Evolutionary conservation across 2,888 invertebrate genomes (phyloP), one percentile per base, ranked within the genome.

Genomic region (Epicampocera succincta): DNA sequence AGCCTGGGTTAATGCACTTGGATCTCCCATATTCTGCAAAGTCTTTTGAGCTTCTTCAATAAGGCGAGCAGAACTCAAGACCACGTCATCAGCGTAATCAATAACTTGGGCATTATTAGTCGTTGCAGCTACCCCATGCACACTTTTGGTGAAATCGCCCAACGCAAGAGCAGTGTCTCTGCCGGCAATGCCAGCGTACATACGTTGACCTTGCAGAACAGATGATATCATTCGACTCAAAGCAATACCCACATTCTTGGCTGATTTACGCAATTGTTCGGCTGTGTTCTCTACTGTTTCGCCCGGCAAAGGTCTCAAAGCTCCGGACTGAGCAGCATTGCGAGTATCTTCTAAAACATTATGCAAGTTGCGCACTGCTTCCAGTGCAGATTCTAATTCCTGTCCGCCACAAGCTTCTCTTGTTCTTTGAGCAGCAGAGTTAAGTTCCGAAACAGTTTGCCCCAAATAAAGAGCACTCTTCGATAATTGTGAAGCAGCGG

Each of bases 161-260:
- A 98, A 91, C 5, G 95, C 94, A 84, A 94, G 93, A 0, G 97
- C 96, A 0, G 96, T 96, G 86, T 96, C 96, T 29, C 95, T 92
- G 0, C 96, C 96, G 1, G 96, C 96, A 83, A 95, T 94, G 3
- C 95, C 95, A 0, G 96, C 96, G 86, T 96, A 96, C 85, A 93
- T 93, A 78, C 95, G 94, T 89, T 97, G 96, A 4, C 95, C 95
- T 90, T 95, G 95, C 12, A 96, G 93, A 17, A 96, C 96, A 0
- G 96, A 96, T 15, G 97, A 96, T 68, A 98, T 93, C 74, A 99
- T 92, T 88, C 97, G 96, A 4, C 98, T 96, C 86, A 98, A 94
- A 46, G 95, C 94, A 61, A 96, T 95, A 66, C 96, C 96, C 0
- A 97, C 96, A 54, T 94, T 93, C 89, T 97, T 97, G 1, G 92